Evolutionary conservation across 2,797 vertebrate species (phyloP).

Genomic region (Propithecus perrieri): DNA sequence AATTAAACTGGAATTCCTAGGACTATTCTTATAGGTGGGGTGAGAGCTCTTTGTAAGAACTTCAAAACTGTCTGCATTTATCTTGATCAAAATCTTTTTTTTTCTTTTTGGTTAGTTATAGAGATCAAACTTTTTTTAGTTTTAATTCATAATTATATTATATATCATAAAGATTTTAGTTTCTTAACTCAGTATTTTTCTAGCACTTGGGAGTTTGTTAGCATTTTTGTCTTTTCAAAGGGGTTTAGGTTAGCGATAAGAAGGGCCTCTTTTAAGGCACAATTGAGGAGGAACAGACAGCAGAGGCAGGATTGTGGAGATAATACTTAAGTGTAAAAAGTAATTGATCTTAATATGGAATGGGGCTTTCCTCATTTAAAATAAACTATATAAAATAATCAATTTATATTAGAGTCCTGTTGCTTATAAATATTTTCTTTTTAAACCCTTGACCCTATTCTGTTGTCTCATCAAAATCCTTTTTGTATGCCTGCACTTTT

Average conservation of each 20-base stretch:
- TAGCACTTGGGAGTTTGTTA: background rate
- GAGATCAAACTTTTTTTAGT: background rate
- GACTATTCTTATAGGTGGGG: background rate
- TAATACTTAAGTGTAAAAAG: background rate
- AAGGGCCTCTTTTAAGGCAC: background rate
- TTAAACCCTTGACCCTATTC: background rate
- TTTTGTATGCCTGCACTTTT: background rate
- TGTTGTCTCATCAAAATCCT: background rate
- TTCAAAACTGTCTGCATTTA: background rate
- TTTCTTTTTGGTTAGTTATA: background rate
- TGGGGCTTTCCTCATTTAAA: background rate
- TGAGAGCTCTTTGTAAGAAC: background rate
- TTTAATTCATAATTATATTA: constrained; percentile 15
- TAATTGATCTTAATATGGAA: background rate
- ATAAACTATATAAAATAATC: background rate
- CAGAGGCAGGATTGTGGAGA: background rate
- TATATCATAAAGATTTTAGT: background rate
- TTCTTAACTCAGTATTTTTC: constrained; percentile 9
- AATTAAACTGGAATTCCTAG: background rate
- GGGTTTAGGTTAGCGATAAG: background rate
- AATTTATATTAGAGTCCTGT: background rate
- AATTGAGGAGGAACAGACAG: background rate
- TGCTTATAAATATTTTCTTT: background rate
- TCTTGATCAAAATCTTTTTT: background rate
- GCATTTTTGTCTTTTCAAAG: background rate